Evolutionary conservation across 2,888 invertebrate species (phyloP), one percentile per base, ranked within the genome.

Genomic region (Tyria jacobaeae): DNA sequence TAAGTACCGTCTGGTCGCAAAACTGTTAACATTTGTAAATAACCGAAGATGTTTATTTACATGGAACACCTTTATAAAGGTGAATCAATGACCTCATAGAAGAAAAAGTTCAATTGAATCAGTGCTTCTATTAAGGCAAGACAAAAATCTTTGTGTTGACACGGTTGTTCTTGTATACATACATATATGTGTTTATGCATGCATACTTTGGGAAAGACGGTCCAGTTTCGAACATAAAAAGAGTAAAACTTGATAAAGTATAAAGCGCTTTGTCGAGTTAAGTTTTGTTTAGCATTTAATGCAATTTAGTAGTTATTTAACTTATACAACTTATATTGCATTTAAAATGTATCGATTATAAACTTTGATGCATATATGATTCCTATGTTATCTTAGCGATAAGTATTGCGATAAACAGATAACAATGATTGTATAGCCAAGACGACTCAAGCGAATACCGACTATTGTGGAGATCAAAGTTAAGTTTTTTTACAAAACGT

Each of bases 341-440:
- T 15, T 15, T 25, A 27, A 49, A 15, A n/a, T 34, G 34, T 61
- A 62, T 69, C 64, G 72, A 72, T 71, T 72, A 67, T 31, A 60
- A 71, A 71, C n/a, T 65, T 57, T 49, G 49, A 61, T 68, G 52
- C 58, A 60, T 44, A 47, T 35, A 54, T 72, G 64, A 74, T 76
- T 66, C 68, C 34, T 61, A 37, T 50, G 68, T 71, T 82, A 81
- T 83, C 79, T 61, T 25, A 12, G 56, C 60, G 83, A 83, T 84
- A 84, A 76, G 70, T 67, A 60, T 64, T 55, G 49, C 25, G 77
- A 82, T 79, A 79, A 75, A 64, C 61, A 79, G 75, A 80, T 82
- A 80, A 61, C 60, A 66, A 53, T 68, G 71, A 78, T 75, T 77
- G 80, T 78, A 44, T 55, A 62, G 63, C 60, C 47, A 25, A 69